These are phyloP conservation scores for Myiozetetes cayanensis DNA, from an alignment of 2,113 vertebrate species.

Conservation along the genomic window DNA sequence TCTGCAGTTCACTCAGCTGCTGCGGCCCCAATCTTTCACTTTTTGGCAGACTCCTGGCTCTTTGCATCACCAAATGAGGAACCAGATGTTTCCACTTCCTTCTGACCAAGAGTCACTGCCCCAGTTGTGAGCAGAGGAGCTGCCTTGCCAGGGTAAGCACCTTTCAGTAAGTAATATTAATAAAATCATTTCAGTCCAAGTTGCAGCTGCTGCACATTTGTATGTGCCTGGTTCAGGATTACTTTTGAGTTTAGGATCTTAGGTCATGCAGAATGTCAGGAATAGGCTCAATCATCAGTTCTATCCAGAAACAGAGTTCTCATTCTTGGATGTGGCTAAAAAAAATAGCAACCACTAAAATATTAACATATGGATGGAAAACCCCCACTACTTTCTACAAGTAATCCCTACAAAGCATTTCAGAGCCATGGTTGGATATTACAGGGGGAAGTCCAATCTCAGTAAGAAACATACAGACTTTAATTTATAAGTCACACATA, in stretches of 20 bases:
- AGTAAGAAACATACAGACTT: neutral
- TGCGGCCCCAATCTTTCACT: neutral
- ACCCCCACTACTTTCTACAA: fast-evolving
- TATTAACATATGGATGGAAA: neutral
- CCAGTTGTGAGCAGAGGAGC: neutral
- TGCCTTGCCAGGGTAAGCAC: neutral
- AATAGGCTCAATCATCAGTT: neutral
- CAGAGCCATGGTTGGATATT: neutral
- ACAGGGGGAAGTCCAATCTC: neutral
- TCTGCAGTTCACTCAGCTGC: neutral
- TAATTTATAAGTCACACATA: neutral
- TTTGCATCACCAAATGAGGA: neutral
- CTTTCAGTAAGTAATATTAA: neutral
- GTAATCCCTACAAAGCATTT: neutral
- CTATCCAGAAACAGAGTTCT: neutral
- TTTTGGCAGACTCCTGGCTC: neutral
- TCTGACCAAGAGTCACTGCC: neutral
- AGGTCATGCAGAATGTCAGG: neutral
- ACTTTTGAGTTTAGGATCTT: neutral
- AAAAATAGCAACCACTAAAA: neutral
- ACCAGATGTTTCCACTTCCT: conserved; percentile 19
- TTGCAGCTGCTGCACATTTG: neutral
- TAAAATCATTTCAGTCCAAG: neutral
- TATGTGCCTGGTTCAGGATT: neutral
- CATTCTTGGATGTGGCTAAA: neutral